These are phyloP conservation scores for Ictidomys tridecemlineatus DNA, from an alignment of 2,113 vertebrate genomes.

Conservation along the genomic window DNA sequence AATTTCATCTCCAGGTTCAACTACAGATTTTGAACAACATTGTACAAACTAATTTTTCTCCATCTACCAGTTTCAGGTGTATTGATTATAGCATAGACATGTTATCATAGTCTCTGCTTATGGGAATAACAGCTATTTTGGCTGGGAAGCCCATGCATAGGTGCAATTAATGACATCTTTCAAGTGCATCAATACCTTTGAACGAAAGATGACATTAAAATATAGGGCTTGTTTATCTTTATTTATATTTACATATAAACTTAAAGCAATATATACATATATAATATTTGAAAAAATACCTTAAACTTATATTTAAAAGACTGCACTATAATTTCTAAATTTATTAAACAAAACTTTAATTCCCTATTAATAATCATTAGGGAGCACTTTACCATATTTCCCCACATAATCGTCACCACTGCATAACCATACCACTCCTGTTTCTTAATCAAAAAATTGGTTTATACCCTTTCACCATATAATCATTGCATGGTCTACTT, in stretches of 20 bases:
- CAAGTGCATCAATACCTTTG: not conserved
- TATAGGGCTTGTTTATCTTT: not conserved
- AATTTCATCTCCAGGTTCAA: not conserved
- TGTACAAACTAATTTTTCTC: not conserved
- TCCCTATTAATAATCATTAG: constrained; percentile 24
- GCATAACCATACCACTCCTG: no score
- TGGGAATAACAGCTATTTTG: not conserved
- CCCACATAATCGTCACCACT: no score
- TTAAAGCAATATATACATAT: not conserved
- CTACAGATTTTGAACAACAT: not conserved
- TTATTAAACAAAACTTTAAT: constrained; percentile 51
- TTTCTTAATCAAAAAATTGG: no score
- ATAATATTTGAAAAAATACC: not conserved
- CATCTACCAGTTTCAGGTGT: not conserved
- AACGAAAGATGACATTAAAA: not conserved
- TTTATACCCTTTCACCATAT: no score
- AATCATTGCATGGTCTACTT: no score
- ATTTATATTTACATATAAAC: not conserved
- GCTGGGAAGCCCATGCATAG: not conserved
- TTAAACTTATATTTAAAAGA: not conserved
- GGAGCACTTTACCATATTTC: not conserved
- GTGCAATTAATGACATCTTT: not conserved
- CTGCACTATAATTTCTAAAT: constrained; percentile 42
- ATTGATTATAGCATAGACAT: not conserved
- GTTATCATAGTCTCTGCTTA: not conserved